Percentiles rank a stretch among this genome's conserved stretches.
Conservation (phyloP, 2,888 invertebrate genomes). For the Plagodis dolabraria region DNA sequence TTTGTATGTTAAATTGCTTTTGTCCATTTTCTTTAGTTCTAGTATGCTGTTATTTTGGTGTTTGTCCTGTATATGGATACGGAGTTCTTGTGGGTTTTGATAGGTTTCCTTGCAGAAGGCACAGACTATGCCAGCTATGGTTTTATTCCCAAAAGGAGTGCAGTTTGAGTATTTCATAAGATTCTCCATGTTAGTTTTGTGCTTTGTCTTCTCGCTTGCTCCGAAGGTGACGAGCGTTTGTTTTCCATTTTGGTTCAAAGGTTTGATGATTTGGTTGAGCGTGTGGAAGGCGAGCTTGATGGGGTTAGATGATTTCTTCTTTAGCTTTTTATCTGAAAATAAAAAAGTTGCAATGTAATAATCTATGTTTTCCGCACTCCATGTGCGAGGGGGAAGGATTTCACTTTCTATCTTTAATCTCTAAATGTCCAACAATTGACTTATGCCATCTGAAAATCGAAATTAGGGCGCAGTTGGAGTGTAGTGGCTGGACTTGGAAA, state of each 20-base stretch:
- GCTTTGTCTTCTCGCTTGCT: conserved; percentile 60
- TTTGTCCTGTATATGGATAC: conserved; percentile 48
- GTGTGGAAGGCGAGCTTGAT: conserved; percentile 55
- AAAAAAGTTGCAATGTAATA: neutral
- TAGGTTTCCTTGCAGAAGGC: conserved; percentile 66
- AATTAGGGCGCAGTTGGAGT: too few relatives aligned
- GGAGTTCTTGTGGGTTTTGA: conserved; percentile 48
- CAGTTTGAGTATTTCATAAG: conserved; percentile 71
- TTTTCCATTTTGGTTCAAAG: conserved; percentile 26
- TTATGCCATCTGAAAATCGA: too few relatives aligned
- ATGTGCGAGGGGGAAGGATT: neutral
- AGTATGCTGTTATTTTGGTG: conserved; percentile 55
- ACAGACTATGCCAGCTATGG: conserved; percentile 63
- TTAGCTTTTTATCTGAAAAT: conserved; percentile 52
- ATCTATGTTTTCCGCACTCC: neutral
- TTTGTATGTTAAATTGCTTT: conserved; percentile 69
- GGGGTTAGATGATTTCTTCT: conserved; percentile 42
- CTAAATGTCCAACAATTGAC: too few relatives aligned
- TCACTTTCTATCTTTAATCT: neutral
- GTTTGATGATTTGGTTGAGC: conserved; percentile 49
- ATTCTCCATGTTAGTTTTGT: conserved; percentile 63
- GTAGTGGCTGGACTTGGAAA: too few relatives aligned
- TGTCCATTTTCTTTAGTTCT: conserved; percentile 59
- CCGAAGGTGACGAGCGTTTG: conserved; percentile 26
- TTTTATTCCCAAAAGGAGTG: conserved; percentile 71